phyloP scores from a whole-genome alignment of 2,888 invertebrate species.

The Alcis repandata region DNA sequence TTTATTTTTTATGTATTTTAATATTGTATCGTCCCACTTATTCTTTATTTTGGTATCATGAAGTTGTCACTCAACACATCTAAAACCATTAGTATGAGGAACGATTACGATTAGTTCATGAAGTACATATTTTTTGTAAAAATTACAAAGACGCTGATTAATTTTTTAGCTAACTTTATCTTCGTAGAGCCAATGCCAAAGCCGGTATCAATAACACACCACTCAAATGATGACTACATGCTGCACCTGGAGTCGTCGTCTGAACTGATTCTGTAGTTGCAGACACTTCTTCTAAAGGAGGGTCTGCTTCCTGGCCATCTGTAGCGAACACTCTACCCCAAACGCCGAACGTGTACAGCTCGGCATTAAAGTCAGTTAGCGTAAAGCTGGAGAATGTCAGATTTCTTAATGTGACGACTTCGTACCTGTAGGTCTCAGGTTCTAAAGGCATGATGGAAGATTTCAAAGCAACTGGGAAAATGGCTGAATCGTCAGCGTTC shows the following conservation, averaged over 20 bases:
- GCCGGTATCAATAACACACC: slow-evolving; percentile 39
- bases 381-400: slow-evolving; percentile 55
- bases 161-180: background rate
- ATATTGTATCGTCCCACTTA: too few species aligned
- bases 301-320: slow-evolving; percentile 69
- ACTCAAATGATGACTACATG: slow-evolving; percentile 40
- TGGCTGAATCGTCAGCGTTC: slow-evolving; percentile 66
- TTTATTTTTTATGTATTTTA: too few species aligned
- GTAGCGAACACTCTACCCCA: slow-evolving; percentile 83
- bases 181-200: slow-evolving; percentile 14
- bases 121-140: too few species aligned
- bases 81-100: too few species aligned
- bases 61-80: too few species aligned
- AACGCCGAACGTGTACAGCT: slow-evolving; percentile 82
- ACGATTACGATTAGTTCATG: too few species aligned
- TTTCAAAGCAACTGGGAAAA: slow-evolving; percentile 82
- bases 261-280: slow-evolving; percentile 2
- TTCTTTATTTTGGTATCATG: too few species aligned
- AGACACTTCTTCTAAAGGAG: slow-evolving; percentile 50
- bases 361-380: slow-evolving; percentile 56
- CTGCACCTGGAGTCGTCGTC: slow-evolving; percentile 28
- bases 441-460: slow-evolving; percentile 82
- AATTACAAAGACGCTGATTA: too few species aligned
- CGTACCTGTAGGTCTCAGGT: slow-evolving; percentile 63
- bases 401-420: slow-evolving; percentile 36